Base-by-base conservation (phyloP, 2,888 invertebrate genomes). In the Thysanoteuthis rhombus region DNA sequence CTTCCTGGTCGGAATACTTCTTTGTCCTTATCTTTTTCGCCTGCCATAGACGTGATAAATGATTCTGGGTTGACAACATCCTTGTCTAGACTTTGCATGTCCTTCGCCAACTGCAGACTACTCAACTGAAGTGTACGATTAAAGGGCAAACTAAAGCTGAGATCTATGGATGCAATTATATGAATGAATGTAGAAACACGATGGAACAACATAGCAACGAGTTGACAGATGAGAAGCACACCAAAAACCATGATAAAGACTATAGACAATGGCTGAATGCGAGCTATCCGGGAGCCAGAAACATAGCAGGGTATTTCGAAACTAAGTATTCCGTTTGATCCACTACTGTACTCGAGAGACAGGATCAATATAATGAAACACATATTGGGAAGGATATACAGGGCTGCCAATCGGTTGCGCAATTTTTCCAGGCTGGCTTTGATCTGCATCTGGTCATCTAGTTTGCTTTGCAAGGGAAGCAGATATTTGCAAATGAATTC, bases 211-310 rank as follows among this genome's bases (percentile, higher is more conserved):
- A 99, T 99, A 95, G 99, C 99, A 93, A 98, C 98, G 97, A 99
- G 99, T 97, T 99, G 99, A 96, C 99, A 99, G 52, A 99, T 98
- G 97, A 99, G 97, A 97, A 99, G 99, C 96, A 99, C 98, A 89
- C 99, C 99, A 97, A 99, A 99, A 98, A 99, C 99, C 97, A 99
- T 98, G 95, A 99, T 99, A 97, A 99, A 99, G 36, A 99, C 99
- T 94, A 99, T 97, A 97, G 96, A 99, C 99, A 96, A 94, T 22
- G 96, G 96, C 92, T 96, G 96, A 89, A 96, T 93, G 36, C 94
- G 93, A 90, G 95, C 94, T 0, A 94, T 93, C 4, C 38, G 92
- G 42, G 93, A 95, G 94, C 92, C 94, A 47, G 93, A 94, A 93
- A 92, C 94, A 94, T 90, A 94, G 94, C 90, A 94, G 0, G 96